phyloP scores from a whole-genome alignment of 2,113 vertebrate genomes.

The Mus musculus region DNA sequence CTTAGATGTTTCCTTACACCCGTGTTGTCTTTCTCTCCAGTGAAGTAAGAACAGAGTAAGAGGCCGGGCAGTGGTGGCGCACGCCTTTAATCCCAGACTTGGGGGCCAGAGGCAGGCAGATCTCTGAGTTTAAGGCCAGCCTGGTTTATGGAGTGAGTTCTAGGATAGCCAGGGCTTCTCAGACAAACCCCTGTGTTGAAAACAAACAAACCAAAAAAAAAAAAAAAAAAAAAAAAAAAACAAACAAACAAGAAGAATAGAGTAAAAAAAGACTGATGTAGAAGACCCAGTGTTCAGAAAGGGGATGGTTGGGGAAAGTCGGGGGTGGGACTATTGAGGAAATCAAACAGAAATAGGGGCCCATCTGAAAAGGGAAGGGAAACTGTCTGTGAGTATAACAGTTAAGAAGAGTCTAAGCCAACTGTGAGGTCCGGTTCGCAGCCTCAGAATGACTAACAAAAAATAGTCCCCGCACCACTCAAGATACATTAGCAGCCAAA shows the following conservation, averaged over 20 bases:
- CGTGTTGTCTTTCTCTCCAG: neutral
- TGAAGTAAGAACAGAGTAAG: neutral
- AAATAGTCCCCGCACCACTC: slow-evolving; percentile 4
- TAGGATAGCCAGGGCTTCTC: neutral
- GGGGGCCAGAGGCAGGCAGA: neutral
- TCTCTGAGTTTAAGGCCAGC: neutral
- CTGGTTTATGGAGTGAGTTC: neutral
- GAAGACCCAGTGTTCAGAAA: neutral
- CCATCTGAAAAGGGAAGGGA: neutral
- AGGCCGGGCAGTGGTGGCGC: neutral
- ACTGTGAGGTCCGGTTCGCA: neutral
- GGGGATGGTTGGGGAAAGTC: neutral
- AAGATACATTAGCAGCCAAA: slow-evolving; percentile 70
- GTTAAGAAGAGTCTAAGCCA: neutral
- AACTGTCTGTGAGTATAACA: neutral
- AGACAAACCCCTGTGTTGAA: neutral
- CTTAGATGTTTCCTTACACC: slow-evolving; percentile 5
- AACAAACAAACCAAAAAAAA: too few species aligned
- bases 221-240: too few species aligned
- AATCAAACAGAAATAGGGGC: neutral
- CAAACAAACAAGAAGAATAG: neutral
- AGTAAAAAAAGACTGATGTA: neutral
- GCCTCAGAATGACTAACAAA: slow-evolving; percentile 52
- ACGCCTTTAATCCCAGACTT: neutral
- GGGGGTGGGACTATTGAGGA: neutral